Evolutionary conservation across 2,113 vertebrate genomes (phyloP), one percentile per base, ranked within the genome.

Genomic region (Cynoglossus semilaevis): DNA sequence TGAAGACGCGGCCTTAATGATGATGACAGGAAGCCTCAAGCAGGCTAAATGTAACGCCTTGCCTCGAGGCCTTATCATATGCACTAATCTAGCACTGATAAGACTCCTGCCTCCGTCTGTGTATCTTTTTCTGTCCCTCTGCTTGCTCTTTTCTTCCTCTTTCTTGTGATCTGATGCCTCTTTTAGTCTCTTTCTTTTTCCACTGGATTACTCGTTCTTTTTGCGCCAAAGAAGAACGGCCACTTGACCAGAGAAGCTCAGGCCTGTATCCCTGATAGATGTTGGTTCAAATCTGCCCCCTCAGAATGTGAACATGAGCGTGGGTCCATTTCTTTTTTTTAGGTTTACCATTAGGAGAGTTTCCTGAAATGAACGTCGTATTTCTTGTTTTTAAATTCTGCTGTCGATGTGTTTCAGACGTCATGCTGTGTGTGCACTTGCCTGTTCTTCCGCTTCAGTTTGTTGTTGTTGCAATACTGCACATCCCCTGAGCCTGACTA

Each of bases 1-100:
- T 58, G 65, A 65, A 82, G 76, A 74, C 67, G 69, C 70, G 42
- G 72, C 76, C 77, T 74, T 86, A 87, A 87, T 88, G 87, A 87
- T 88, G 83, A 88, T 88, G 87, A 88, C 87, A 87, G 86, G 86
- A 88, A 83, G 77, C 76, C 65, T 86, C 79, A 65, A 87, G 82
- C 79, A 60, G 76, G 80, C 86, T 82, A 79, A 82, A 88, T 64
- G 63, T 61, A 44, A 72, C 70, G 82, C 80, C 80, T 86, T 38
- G 82, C 81, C 82, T 82, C 17, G 63, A 79, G 82, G 80, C 79
- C 74, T 86, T 87, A 88, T 87, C 87, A 84, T 58, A 17, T 13
- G 41, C 58, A 47, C 62, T 70, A 64, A 88, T 88, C 85, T 85
- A 63, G 73, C 12, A 36, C 82, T 84, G 85, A 88, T 88, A 86